A percentile compares a stretch with the other conserved stretches of the same genome.
Evolutionary conservation across 2,888 invertebrate species (phyloP).

Genomic region (Tribolium freemani): DNA sequence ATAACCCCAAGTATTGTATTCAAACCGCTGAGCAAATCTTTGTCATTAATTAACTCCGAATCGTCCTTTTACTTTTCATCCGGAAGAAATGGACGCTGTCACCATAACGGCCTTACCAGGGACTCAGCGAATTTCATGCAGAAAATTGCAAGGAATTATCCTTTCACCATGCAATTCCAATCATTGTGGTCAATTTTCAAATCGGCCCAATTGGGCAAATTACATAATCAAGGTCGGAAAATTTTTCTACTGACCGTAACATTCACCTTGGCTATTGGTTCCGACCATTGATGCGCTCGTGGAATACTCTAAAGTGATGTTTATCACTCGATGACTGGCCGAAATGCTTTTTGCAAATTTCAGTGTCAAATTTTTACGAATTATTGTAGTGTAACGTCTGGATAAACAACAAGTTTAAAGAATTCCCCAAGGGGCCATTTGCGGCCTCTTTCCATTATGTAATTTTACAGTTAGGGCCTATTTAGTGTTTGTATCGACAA

Average conservation of each 20-base stretch:
- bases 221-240: conserved; percentile 11
- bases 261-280: conserved; percentile 29
- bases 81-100: conserved; percentile 36
- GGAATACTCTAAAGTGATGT: neutral
- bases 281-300: neutral
- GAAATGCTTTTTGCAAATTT: conserved; percentile 2
- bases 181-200: conserved; percentile 17
- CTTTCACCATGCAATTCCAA: conserved; percentile 35
- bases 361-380: conserved; percentile 21
- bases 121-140: conserved; percentile 30
- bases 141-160: conserved; percentile 36
- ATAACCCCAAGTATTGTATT: neutral
- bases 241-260: conserved; percentile 14
- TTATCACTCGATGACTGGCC: neutral
- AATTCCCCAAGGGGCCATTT: neutral
- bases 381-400: conserved; percentile 11
- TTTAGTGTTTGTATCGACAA: neutral
- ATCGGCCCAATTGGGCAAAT: conserved; percentile 1
- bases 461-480: neutral
- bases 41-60: neutral
- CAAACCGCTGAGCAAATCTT: neutral
- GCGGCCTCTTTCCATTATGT: neutral
- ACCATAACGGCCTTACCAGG: conserved; percentile 40
- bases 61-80: conserved; percentile 27
- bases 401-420: neutral